Evolutionary conservation across 2,888 invertebrate species (phyloP).

Genomic region (Dichetophora obliterata): DNA sequence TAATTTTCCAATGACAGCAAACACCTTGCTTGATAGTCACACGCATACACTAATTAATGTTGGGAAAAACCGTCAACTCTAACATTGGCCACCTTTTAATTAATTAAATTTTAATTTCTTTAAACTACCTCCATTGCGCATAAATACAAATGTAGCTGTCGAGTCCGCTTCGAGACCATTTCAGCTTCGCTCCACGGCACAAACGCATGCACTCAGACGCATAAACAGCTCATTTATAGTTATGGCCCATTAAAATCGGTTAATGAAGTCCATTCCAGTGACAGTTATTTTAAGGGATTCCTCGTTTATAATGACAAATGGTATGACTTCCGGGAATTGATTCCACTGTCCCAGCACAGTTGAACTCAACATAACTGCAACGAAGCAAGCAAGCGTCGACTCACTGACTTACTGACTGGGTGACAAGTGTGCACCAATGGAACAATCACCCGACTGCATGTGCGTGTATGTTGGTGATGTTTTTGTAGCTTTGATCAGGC

Average conservation of each 20-base stretch:
- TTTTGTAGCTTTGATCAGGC: not conserved
- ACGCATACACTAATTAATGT: not conserved
- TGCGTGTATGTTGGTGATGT: not conserved
- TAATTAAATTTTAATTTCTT: not conserved
- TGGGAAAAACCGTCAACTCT: not conserved
- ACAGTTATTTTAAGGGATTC: constrained; percentile 4
- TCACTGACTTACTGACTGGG: not conserved
- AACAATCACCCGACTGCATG: not conserved
- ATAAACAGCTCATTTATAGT: constrained; percentile 5
- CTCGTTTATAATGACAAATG: constrained; percentile 37
- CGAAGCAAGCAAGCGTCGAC: not conserved
- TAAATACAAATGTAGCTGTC: not conserved
- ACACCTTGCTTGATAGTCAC: too few species aligned
- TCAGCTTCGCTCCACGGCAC: not conserved
- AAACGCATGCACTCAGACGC: constrained; percentile 11
- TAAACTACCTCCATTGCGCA: not conserved
- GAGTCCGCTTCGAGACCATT: not conserved
- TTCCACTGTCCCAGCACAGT: not conserved
- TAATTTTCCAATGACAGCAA: too few species aligned
- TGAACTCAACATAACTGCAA: not conserved
- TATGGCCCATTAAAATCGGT: not conserved
- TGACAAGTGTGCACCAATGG: not conserved
- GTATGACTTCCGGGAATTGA: constrained; percentile 35
- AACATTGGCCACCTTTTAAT: not conserved
- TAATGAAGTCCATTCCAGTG: not conserved